These are phyloP conservation scores for Protonemura montana DNA, from an alignment of 2,888 invertebrate genomes.

Conservation along the genomic window DNA sequence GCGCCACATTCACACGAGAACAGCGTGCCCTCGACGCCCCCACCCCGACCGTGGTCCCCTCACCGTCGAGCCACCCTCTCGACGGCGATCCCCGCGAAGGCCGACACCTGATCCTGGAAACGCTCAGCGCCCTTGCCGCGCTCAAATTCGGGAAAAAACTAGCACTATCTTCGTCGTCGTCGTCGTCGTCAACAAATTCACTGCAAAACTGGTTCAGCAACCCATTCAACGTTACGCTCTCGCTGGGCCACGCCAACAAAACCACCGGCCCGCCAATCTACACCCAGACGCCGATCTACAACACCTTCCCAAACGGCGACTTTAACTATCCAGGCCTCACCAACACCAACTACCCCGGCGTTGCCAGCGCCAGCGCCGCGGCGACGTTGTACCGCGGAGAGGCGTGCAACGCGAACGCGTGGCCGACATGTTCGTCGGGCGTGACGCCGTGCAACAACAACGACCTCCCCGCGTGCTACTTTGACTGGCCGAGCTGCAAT, in stretches of 20 bases:
- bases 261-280: neutral
- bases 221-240: neutral
- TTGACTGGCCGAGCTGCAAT: neutral
- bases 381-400: neutral
- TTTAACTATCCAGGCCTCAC: too few relatives aligned
- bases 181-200: neutral
- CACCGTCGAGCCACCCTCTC: neutral
- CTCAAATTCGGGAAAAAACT: neutral
- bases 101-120: neutral
- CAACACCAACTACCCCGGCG: neutral
- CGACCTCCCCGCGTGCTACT: neutral
- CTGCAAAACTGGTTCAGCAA: neutral
- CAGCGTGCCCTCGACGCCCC: neutral
- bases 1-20: neutral
- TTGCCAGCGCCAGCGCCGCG: neutral
- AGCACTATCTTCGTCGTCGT: neutral
- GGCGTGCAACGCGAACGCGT: neutral
- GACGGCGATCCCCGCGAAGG: neutral
- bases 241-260: neutral
- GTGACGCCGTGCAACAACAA: neutral
- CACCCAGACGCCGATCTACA: neutral
- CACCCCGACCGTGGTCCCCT: too few relatives aligned
- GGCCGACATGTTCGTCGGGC: neutral
- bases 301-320: neutral
- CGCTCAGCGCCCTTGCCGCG: neutral